These are phyloP conservation scores for Hypena proboscidalis DNA, from an alignment of 2,888 invertebrate genomes.

Conservation along the genomic window DNA sequence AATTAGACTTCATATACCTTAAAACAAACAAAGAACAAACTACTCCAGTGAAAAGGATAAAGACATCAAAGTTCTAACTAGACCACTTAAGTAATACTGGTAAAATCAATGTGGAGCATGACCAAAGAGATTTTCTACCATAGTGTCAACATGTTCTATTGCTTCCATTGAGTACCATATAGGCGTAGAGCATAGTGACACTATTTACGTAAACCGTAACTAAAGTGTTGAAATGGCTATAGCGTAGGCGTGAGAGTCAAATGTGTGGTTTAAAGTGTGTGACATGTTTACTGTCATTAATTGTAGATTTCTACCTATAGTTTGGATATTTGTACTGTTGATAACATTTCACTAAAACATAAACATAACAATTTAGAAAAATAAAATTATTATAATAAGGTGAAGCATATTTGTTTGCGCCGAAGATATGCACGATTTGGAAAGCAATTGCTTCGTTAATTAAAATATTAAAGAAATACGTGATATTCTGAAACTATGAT, in stretches of 20 bases:
- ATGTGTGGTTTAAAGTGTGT: constrained; percentile 6
- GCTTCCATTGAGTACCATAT: constrained; percentile 3
- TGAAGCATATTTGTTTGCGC: too few species aligned
- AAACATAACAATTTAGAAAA: too few species aligned
- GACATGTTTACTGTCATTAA: constrained; percentile 17
- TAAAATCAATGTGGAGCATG: constrained; percentile 11
- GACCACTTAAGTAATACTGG: constrained; percentile 2
- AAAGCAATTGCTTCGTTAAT: too few species aligned
- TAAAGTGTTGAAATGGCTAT: constrained; percentile 23
- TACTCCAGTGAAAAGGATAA: too few species aligned
- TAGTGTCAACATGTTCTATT: constrained; percentile 9
- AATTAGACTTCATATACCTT: too few species aligned
- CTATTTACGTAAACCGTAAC: constrained; percentile 16
- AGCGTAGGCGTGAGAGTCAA: constrained; percentile 10
- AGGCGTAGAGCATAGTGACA: not conserved
- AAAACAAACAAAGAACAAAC: too few species aligned
- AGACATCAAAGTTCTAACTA: constrained; percentile 5
- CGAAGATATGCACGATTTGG: too few species aligned
- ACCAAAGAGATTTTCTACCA: not conserved
- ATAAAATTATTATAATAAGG: too few species aligned
- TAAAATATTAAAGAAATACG: too few species aligned
- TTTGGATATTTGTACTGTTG: too few species aligned
- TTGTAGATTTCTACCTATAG: constrained; percentile 10
- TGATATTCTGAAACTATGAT: too few species aligned
- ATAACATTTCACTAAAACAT: too few species aligned